Base-by-base conservation (phyloP, 2,797 vertebrate species). In the Meriones psammophilus region DNA sequence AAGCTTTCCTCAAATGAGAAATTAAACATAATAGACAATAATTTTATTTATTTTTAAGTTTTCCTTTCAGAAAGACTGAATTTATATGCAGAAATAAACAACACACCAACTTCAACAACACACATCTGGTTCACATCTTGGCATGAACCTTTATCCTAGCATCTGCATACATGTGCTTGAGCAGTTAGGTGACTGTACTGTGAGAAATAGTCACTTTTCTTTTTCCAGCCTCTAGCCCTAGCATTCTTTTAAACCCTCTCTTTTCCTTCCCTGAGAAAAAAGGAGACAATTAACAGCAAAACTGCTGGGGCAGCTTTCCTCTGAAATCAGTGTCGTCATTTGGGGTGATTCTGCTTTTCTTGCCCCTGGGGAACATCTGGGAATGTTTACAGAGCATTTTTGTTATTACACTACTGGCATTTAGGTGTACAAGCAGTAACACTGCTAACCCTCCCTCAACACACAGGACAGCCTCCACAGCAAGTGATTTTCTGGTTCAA, bases 1-100 rank as follows among this genome's bases (percentile, higher is more conserved):
- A 89, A 89, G 89, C 66, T 92, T 69, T 76, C 26, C 7, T 66
- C 24, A 71, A 42, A 85, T 69, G 89, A 96, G 93, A 94, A 94
- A 73, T 86, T 54, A 79, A 88, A 84, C 42, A 14, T 62, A 78
- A 95, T 95, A 91, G 15, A 64, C 12, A 90, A 39, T 62, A 81
- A 46, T 73, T 85, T 94, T 83, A 87, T 68, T 94, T 93, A 80
- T 86, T 91, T 12, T 33, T 93, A 94, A 33, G 28, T 80, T 96
- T 93, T 87, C 50, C 46, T 86, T 89, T 92, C 93, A 58, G 36
- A 84, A 83, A n/a, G 46, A 54, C 30, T 87, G n/a, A 92, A 30
- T 87, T 77, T 92, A 89, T 74, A 86, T 42, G 62, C 1, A 78
- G 36, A 92, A 42, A 89, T 46, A 62, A 89, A 80, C 15, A 83